Base-by-base conservation (phyloP, 2,797 vertebrate species). In the Choloepus didactylus region DNA sequence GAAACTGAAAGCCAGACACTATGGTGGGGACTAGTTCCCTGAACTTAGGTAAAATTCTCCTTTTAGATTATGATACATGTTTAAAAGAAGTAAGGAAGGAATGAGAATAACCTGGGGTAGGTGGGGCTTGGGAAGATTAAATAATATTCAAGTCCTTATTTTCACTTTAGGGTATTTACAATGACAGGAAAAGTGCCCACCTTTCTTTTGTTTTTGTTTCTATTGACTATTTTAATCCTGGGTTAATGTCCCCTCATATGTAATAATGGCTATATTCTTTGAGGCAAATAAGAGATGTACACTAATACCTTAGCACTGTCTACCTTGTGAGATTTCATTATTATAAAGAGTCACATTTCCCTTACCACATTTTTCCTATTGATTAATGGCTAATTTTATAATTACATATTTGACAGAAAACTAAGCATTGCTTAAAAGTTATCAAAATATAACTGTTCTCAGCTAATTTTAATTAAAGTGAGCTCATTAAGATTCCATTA, bases 301-400 rank as follows among this genome's bases (percentile, higher is more conserved):
- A 56, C 31, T 89, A 76, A 79, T 82, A 9, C 9, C 9, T 76
- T 80, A 56, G 21, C 21, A 38, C n/a, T 67, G 1, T 72, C 25
- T 85, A 56, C 8, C 79, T 49, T 46, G 19, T 54, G 9, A 85
- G 44, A 93, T 35, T 87, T 72, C 69, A 46, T 91, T 88, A 84
- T 73, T 56, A 31, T 3, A 54, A 93, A 69, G 27, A 79, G 4
- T 87, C 54, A 15, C 72, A 73, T 51, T 79, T 91, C 73, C 23
- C 11, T 62, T 41, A 35, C 25, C 15, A 60, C 4, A 27, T 67
- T 83, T 87, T 66, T 69, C 21, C 21, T 76, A 60, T 14, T 83
- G 46, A 88, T 84, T 27, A 59, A 60, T 75, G 41, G 27, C n/a
- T 83, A 90, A 90, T 93, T 96, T 90, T 86, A 41, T 93, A 70